Conservation (phyloP, 2,113 vertebrate species). For the Xenus cinereus region DNA sequence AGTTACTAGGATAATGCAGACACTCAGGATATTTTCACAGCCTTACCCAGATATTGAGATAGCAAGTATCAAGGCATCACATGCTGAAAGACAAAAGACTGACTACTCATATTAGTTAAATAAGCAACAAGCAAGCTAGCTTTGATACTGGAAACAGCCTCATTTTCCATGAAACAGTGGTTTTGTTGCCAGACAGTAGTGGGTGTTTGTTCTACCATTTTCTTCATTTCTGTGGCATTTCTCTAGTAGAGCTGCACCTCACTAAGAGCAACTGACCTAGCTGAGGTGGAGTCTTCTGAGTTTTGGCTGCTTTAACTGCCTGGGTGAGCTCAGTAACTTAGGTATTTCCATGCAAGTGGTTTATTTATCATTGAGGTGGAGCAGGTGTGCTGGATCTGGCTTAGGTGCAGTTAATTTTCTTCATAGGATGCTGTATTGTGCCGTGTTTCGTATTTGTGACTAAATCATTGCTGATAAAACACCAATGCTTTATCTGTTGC, state of each 20-base stretch:
- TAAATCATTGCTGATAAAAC: not conserved
- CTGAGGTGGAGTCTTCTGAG: not conserved
- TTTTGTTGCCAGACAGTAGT: not conserved
- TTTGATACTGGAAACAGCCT: not conserved
- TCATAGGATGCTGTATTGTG: not conserved
- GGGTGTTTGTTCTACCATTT: not conserved
- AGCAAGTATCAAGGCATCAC: not conserved
- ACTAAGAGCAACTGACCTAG: not conserved
- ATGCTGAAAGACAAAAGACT: not conserved
- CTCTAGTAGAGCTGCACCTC: not conserved
- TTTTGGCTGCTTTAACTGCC: not conserved
- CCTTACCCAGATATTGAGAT: not conserved
- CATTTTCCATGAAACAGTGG: not conserved
- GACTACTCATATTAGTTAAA: not conserved
- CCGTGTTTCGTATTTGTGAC: not conserved
- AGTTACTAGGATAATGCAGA: not conserved
- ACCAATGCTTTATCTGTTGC: not conserved
- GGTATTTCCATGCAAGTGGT: not conserved
- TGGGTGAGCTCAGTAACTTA: not conserved
- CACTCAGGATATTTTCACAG: not conserved
- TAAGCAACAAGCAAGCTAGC: not conserved
- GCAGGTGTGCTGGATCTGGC: fast-evolving
- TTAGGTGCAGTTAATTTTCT: not conserved
- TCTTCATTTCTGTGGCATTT: not conserved
- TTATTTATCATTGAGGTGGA: not conserved